phyloP scores from a whole-genome alignment of 2,113 vertebrate genomes.

The Caranx ignobilis region DNA sequence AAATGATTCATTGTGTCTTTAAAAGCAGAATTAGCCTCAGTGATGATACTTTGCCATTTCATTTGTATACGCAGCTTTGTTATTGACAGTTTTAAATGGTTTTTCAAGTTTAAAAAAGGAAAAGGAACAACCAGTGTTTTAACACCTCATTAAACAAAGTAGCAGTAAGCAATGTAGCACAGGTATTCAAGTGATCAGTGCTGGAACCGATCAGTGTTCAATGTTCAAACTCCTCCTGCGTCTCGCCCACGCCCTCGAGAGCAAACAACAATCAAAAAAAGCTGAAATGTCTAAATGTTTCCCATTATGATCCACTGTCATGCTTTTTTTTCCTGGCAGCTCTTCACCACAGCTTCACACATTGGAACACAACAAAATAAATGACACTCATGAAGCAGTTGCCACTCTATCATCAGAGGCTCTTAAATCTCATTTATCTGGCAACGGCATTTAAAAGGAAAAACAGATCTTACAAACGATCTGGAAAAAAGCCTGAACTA shows the following conservation, averaged over 20 bases:
- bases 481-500: too few relatives aligned
- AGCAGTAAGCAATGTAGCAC: not conserved
- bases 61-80: too few relatives aligned
- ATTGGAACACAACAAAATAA: not conserved
- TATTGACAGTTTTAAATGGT: not conserved
- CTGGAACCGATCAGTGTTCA: not conserved
- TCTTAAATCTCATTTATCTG: not conserved
- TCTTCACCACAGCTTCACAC: not conserved
- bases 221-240: not conserved
- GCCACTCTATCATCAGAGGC: not conserved
- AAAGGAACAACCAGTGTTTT: slow-evolving; percentile 2
- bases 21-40: not conserved
- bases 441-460: not conserved
- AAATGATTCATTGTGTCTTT: not conserved
- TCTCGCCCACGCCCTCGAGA: not conserved
- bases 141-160: not conserved
- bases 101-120: not conserved
- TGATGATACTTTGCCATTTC: not conserved
- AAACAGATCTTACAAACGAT: too few relatives aligned
- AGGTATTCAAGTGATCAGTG: not conserved
- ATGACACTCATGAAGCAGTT: not conserved
- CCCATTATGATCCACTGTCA: not conserved
- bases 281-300: not conserved
- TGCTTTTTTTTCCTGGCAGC: not conserved
- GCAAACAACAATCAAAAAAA: not conserved